Base-by-base conservation (phyloP, 2,797 vertebrate genomes). In the Astyanax mexicanus region DNA sequence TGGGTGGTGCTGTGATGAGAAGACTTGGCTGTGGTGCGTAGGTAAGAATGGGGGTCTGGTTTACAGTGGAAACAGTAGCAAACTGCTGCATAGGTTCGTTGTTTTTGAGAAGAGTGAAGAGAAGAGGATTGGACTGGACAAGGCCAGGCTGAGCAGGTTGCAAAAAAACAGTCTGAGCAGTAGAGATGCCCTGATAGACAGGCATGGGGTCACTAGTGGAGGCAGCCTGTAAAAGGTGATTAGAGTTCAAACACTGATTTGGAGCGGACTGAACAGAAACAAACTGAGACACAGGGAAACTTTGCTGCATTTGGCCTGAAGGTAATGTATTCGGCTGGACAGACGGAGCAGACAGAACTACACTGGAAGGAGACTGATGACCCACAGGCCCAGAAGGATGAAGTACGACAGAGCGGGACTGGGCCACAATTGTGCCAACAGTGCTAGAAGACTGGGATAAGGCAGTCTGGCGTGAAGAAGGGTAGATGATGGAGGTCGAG, bases 41-140 rank as follows among this genome's bases (percentile, higher is more conserved):
- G 45, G 38, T 19, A 11, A 58, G 8, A 8, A 29, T 10, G 0
- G 27, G 4, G 13, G 11, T n/a, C 3, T 75, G 58, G 21, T 72
- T 37, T 9, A 19, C 25, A 21, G 35, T 47, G 17, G 38, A 60
- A 32, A 78, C 8, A 23, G 82, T 74, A 62, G 69, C 21, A 13
- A 32, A 60, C 58, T 60, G 32, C 17, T 72, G 40, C 21, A 32
- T 42, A 25, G n/a, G 9, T 38, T 4, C 23, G 3, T 49, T 45
- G 17, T 32, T 21, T 17, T 29, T 72, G 11, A 62, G 61, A 29
- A n/a, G 10, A 23, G 11, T 23, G 4, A 35, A 6, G 8, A 71
- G 25, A 37, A 40, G 4, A 21, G 21, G 49, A 64, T 12, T 25
- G 11, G 49, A 15, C 1, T 66, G 71, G 51, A 49, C 44, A 21